Conservation (phyloP, 2,888 invertebrate species). For the Aromia moschata region DNA sequence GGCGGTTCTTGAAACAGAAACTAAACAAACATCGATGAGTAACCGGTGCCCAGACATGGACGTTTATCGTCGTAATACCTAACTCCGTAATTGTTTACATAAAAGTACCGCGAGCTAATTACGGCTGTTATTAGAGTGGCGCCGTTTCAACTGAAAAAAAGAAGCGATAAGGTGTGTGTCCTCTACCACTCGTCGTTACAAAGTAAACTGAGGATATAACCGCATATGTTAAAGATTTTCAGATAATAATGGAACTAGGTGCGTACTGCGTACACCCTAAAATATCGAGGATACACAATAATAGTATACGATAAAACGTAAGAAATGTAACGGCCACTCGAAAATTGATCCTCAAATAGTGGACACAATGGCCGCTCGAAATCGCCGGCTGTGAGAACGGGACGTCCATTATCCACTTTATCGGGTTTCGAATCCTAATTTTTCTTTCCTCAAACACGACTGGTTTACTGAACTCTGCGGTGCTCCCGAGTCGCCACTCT, state of each 20-base stretch:
- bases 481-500: no score
- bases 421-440: background rate
- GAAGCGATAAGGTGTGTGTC: background rate
- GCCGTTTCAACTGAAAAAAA: no score
- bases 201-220: background rate
- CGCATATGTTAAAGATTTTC: background rate
- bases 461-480: background rate
- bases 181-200: background rate
- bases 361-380: background rate
- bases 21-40: no score
- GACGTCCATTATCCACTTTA: no score
- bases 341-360: background rate
- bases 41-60: no score
- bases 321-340: background rate
- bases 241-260: background rate
- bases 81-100: background rate
- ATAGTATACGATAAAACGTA: background rate
- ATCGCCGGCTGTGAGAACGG: background rate
- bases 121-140: background rate
- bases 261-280: background rate
- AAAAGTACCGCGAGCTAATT: background rate
- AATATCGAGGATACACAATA: background rate
- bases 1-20: no score
- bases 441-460: background rate
- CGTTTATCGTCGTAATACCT: no score